phyloP scores from a whole-genome alignment of 2,888 invertebrate genomes.

The Acleris literana region DNA sequence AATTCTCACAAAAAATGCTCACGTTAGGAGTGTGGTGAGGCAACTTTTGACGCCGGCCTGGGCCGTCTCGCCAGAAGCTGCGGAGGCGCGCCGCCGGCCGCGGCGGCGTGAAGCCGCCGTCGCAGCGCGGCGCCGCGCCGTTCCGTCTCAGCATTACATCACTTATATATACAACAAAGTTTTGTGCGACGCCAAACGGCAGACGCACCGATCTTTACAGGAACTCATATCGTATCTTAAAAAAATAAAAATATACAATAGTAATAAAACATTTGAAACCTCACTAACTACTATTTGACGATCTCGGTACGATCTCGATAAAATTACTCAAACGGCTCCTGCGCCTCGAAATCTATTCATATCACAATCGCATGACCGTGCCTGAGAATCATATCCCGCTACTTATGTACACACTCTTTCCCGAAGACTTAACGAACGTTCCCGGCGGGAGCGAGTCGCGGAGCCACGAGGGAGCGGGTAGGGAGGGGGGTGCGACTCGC shows the following conservation, averaged over 20 bases:
- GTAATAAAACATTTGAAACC: constrained; percentile 83
- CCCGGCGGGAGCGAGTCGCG: constrained; percentile 52
- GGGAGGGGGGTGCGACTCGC: constrained; percentile 43
- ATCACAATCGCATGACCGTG: constrained; percentile 83
- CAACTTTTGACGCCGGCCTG: constrained; percentile 64
- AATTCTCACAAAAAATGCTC: constrained; percentile 82
- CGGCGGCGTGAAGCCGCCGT: constrained; percentile 39
- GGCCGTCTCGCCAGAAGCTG: constrained; percentile 36
- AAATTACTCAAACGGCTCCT: constrained; percentile 79
- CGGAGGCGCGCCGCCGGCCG: constrained; percentile 43
- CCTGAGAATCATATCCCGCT: constrained; percentile 82
- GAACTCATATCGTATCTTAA: constrained; percentile 84
- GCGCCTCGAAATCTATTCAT: constrained; percentile 81
- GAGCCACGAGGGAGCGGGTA: constrained; percentile 36
- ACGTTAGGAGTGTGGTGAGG: constrained; percentile 77
- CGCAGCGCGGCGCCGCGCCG: constrained; percentile 36
- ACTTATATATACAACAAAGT: constrained; percentile 76
- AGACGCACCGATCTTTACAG: constrained; percentile 76
- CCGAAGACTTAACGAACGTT: constrained; percentile 59
- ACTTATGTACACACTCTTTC: constrained; percentile 81
- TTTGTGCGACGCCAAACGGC: constrained; percentile 63
- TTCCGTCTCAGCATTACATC: constrained; percentile 57
- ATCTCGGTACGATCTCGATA: constrained; percentile 78
- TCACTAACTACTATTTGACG: constrained; percentile 83
- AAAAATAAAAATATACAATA: constrained; percentile 78